Evolutionary conservation across 2,113 vertebrate species (phyloP), one percentile per base, ranked within the genome.

Genomic region (Thermophis baileyi): DNA sequence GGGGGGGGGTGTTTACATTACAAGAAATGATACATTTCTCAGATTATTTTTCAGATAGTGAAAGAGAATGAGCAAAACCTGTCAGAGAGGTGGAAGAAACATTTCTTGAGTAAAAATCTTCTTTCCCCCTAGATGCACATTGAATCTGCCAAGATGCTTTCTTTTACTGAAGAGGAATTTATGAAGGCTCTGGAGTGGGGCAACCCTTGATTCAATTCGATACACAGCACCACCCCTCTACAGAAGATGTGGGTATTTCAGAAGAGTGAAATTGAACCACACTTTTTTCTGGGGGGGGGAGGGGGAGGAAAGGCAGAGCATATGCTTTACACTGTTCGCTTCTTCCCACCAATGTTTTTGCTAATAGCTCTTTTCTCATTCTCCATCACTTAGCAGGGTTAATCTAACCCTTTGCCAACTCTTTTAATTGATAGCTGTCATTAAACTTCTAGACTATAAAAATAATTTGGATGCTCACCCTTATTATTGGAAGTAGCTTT

Each of bases 121-220:
- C 55, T 16, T 51, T 91, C 94, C 93, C 93, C 94, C 89, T 90
- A 99, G 99, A 99, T 99, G 98, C 99, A 99, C 95, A 98, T 99
- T 90, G 99, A 99, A 98, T 98, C 99, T 95, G 98, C 98, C 54
- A 99, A 98, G 98, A 98, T 99, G 98, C 97, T 99, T 87, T 99
- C 98, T 46, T 99, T 99, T 94, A 99, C 98, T 3, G 99, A 99
- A 97, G 99, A 99, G 3, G 99, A 99, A 96, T 99, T 99, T 95
- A 98, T 98, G 98, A 99, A 98, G 96, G 98, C 98, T 94, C 97
- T 99, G 20, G 98, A 99, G 90, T 99, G 98, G 99, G 98, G 97
- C 91, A 98, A 97, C 92, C 94, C 97, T 0, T 98, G 96, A 25
- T 90, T 89, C 87, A 96, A 25, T 90, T 89, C 87, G 7, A 0